Evolutionary conservation across 1,140 invertebrate species (phyloP).

Genomic region (Harpegnathos saltator): DNA sequence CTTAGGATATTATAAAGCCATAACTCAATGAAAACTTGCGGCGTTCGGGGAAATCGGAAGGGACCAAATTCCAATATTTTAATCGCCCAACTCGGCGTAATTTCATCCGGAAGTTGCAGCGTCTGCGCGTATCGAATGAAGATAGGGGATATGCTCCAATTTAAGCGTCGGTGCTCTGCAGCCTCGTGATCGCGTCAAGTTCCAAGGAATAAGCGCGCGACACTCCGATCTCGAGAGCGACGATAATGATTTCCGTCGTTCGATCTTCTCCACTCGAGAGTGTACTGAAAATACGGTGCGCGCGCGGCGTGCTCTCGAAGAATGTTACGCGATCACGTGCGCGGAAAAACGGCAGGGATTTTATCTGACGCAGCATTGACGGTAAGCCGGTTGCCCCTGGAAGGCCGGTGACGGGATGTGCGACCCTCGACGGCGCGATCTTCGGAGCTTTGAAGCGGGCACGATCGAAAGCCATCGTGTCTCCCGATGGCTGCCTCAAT

Average conservation of each 20-base stretch:
- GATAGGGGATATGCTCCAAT: background rate
- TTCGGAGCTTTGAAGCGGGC: slow-evolving; percentile 59
- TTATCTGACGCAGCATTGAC: slow-evolving; percentile 24
- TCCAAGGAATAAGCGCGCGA: background rate
- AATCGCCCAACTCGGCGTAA: slow-evolving; percentile 33
- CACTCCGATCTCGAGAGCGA: background rate
- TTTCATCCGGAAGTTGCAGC: background rate
- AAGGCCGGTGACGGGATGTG: slow-evolving; percentile 48
- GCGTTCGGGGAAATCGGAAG: slow-evolving; percentile 27
- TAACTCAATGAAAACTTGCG: slow-evolving; percentile 43
- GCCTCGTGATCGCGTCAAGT: background rate
- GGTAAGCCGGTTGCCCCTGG: slow-evolving; percentile 29
- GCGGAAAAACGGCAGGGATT: slow-evolving; percentile 23
- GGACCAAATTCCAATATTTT: slow-evolving; percentile 43
- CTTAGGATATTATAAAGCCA: slow-evolving; percentile 14
- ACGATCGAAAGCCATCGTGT: slow-evolving; percentile 63
- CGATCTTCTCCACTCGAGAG: slow-evolving; percentile 2
- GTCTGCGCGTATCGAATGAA: background rate
- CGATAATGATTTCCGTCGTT: background rate
- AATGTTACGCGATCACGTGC: slow-evolving; percentile 21
- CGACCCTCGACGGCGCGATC: slow-evolving; percentile 56
- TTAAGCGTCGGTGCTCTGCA: background rate
- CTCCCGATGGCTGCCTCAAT: slow-evolving; percentile 56
- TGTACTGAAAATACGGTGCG: background rate
- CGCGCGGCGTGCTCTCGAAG: background rate